phyloP scores from a whole-genome alignment of 2,888 invertebrate genomes.

The Aleiodes alternator region DNA sequence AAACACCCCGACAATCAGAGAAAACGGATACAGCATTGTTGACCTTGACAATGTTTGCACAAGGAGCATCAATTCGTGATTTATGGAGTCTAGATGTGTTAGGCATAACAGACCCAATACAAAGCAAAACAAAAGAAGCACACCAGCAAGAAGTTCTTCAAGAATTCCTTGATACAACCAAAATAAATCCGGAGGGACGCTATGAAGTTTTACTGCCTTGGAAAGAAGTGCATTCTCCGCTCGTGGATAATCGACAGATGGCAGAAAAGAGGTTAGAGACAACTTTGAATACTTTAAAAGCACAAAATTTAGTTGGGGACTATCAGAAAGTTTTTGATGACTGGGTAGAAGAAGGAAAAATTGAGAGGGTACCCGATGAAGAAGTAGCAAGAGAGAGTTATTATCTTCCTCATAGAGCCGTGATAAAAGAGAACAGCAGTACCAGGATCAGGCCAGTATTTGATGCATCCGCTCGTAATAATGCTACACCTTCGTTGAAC shows the following conservation, averaged over 20 bases:
- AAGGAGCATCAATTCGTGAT: slow-evolving; percentile 42
- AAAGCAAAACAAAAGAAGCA: slow-evolving; percentile 51
- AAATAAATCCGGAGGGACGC: slow-evolving; percentile 53
- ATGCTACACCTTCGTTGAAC: slow-evolving; percentile 58
- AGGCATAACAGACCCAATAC: slow-evolving; percentile 63
- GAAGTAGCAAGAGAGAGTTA: slow-evolving; percentile 43
- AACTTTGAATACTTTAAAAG: slow-evolving; percentile 55
- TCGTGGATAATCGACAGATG: slow-evolving; percentile 57
- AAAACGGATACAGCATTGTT: slow-evolving; percentile 41
- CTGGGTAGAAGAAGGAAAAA: slow-evolving; percentile 60
- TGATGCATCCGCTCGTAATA: slow-evolving; percentile 56
- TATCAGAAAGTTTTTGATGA: slow-evolving; percentile 61
- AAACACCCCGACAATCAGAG: slow-evolving; percentile 33
- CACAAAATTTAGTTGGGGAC: slow-evolving; percentile 50
- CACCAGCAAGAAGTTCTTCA: slow-evolving; percentile 45
- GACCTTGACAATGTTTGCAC: slow-evolving; percentile 50
- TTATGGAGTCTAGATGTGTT: slow-evolving; percentile 66
- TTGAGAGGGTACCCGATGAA: slow-evolving; percentile 56
- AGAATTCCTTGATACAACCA: slow-evolving; percentile 60
- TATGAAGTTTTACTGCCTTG: slow-evolving; percentile 67
- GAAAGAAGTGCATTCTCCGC: slow-evolving; percentile 62
- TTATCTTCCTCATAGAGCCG: slow-evolving; percentile 15
- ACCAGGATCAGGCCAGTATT: slow-evolving; percentile 30
- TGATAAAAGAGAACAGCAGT: slow-evolving; percentile 21
- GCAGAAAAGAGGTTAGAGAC: slow-evolving; percentile 59